Percentiles rank a stretch among this genome's conserved stretches.
Conservation (phyloP, 1,140 invertebrate genomes). For the Drosophila sucinea region DNA sequence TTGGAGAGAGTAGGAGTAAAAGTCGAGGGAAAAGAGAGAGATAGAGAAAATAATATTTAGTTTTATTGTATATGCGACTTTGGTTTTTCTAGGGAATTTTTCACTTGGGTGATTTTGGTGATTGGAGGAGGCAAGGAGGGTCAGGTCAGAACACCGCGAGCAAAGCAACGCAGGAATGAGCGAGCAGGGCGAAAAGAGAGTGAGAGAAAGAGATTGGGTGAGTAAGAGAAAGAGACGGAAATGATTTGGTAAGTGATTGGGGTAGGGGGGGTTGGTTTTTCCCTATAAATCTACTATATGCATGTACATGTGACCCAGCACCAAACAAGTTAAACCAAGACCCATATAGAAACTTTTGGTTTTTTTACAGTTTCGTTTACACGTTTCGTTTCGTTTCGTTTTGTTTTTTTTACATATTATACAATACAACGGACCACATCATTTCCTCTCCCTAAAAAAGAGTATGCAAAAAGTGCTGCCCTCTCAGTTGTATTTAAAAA, state of each 20-base stretch:
- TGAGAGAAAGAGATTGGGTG: neutral
- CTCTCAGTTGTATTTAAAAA: neutral
- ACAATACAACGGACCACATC: constrained; percentile 36
- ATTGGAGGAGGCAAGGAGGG: constrained; percentile 6
- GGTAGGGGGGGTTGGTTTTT: neutral
- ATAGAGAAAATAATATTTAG: constrained; percentile 56
- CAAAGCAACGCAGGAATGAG: constrained; percentile 63
- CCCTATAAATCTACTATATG: constrained; percentile 9
- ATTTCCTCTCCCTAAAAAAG: neutral
- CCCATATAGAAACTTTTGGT: constrained; percentile 14
- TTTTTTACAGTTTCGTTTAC: no score
- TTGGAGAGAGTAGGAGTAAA: constrained; percentile 18
- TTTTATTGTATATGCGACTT: constrained; percentile 27
- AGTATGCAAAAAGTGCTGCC: neutral
- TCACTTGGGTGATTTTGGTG: constrained; percentile 14
- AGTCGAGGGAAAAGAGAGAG: constrained; percentile 24
- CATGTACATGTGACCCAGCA: constrained; percentile 14
- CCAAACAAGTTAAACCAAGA: constrained; percentile 19
- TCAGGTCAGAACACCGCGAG: constrained; percentile 51
- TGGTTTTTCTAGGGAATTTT: constrained; percentile 4
- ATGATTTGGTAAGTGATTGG: constrained; percentile 1
- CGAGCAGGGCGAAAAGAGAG: constrained; percentile 8
- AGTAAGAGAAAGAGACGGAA: constrained; percentile 5
- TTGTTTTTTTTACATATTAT: constrained; percentile 4
- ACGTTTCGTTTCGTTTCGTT: no score